These are phyloP conservation scores for Stegostoma tigrinum DNA, from an alignment of 2,113 vertebrate species.

Conservation along the genomic window DNA sequence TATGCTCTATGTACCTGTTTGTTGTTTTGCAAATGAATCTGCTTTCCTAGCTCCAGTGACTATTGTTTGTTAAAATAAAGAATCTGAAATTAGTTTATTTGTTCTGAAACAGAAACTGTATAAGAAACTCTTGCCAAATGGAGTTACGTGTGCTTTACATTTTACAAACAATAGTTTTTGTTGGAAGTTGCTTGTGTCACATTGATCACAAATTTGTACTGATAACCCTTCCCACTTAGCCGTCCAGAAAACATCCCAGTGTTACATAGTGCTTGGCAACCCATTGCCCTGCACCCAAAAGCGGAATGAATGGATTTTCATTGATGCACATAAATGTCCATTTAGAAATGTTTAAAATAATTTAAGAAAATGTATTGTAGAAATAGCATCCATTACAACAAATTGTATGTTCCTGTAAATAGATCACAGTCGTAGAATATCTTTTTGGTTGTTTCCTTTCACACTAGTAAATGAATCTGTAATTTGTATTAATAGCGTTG, in stretches of 20 bases:
- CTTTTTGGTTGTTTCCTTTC: background rate
- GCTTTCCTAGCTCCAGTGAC: background rate
- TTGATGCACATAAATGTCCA: background rate
- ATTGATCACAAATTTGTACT: background rate
- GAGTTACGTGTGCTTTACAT: background rate
- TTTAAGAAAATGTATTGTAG: background rate
- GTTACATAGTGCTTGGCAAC: background rate
- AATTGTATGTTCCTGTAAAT: background rate
- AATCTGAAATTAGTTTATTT: background rate
- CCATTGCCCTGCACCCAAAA: background rate
- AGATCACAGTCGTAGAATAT: background rate
- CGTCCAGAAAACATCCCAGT: background rate
- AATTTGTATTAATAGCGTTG: conserved; percentile 29
- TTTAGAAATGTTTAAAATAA: background rate
- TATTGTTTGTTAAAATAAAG: background rate
- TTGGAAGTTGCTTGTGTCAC: background rate
- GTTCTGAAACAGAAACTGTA: background rate
- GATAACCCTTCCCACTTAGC: background rate
- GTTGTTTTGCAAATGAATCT: conserved; percentile 7
- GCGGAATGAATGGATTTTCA: background rate
- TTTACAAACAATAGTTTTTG: background rate
- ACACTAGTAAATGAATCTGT: conserved; percentile 5
- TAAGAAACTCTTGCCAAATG: background rate
- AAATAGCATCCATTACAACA: background rate
- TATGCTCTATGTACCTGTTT: background rate